Evolutionary conservation across 2,888 invertebrate species (phyloP), one percentile per base, ranked within the genome.

Genomic region (Oeneis ivallda): DNA sequence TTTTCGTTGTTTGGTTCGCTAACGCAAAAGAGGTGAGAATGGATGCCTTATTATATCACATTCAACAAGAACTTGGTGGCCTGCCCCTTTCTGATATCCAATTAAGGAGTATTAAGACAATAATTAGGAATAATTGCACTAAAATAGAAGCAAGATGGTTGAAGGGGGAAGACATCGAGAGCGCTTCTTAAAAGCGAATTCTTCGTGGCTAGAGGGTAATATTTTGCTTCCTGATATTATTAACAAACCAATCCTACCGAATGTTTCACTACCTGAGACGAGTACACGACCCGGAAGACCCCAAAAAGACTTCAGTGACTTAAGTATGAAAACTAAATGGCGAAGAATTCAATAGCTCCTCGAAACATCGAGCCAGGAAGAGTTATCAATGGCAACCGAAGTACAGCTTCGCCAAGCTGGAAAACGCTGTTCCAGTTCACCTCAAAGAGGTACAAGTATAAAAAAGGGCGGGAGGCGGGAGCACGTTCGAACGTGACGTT

Each of bases 171-270:
- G 32, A 34, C 32, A 34, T 34, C 32, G 32, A 34, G 32, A 34
- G 4, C 32, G 32, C 32, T 34, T 34, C 6, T 34, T 34, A 34
- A 34, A 34, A 34, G 32, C 32, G 32, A 34, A 34, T 34, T 34
- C 32, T 34, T 34, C 32, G 32, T 34, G 32, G 32, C 32, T 34
- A 34, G 32, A 34, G 32, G 32, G 6, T 5, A 34, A 34, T 6
- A 43, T 43, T 43, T 43, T 43, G 43, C 43, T 43, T 43, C 43
- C 43, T 13, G 43, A 43, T 43, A 43, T 43, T 43, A n/a, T 43
- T n/a, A n/a, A n/a, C 43, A n/a, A 43, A 43, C 13, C 43, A 43
- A 43, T 13, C 13, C 13, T 43, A n/a, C n/a, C n/a, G 43, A 2
- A 13, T 43, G 13, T 43, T 43, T 43, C 43, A n/a, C n/a, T n/a